Base-by-base conservation (phyloP, 2,888 invertebrate species). In the Theretra japonica region DNA sequence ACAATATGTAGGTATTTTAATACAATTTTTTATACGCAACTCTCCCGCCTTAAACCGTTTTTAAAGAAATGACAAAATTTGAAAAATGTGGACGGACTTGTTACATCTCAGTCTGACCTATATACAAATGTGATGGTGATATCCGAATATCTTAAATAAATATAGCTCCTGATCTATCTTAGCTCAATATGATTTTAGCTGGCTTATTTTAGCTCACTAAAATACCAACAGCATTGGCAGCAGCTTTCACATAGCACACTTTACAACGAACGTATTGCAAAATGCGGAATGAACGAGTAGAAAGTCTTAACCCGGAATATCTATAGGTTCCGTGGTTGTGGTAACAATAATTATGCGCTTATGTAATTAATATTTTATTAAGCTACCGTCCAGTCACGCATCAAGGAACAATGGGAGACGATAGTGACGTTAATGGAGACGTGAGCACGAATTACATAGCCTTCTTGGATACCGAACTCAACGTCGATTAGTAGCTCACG, bases 351-450 rank as follows among this genome's bases (percentile, higher is more conserved):
- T 65, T 65, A 65, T 48, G n/a, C 48, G 65, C 15, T 23, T 65
- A 53, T 58, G 59, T 90, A 89, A 91, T 91, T 90, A 90, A 87
- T 91, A 89, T 91, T 90, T 88, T 83, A 87, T 82, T 82, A 83
- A 82, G 85, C 81, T 79, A 82, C 82, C 82, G 81, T 77, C 81
- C 80, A 87, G 91, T 92, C 92, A 93, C 91, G 92, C 87, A 83
- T 82, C 83, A 78, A 79, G 80, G 82, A 86, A 92, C 92, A 92
- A 92, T 91, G 81, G 88, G 79, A 80, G 82, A 80, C 86, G 86
- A 88, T 84, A 83, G 83, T 84, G 88, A 87, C 88, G 90, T 88
- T 87, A 83, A 85, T 79, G 76, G 75, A 79, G 82, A 89, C 92
- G 92, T 93, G 92, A 80, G 83, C 92, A 92, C 90, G 92, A 73